A percentile compares a stretch with the other conserved stretches of the same genome.
phyloP scores from a whole-genome alignment of 2,113 vertebrate species.

The Caloenas nicobarica region DNA sequence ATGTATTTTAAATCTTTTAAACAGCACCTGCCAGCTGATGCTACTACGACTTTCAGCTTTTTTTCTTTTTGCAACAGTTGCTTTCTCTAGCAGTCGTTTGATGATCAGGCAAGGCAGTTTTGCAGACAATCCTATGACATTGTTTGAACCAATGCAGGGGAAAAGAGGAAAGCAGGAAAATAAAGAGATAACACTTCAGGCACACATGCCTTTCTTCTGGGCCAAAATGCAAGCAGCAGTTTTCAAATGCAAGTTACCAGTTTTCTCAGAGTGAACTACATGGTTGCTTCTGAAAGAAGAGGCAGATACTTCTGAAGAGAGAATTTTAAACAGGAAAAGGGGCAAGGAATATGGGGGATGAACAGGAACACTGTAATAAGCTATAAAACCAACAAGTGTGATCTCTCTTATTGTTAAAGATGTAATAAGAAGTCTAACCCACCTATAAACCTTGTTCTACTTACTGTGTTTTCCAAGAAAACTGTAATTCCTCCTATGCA shows the following conservation, averaged over 20 bases:
- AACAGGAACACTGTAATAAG: not conserved
- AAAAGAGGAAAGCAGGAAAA: not conserved
- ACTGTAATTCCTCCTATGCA: not conserved
- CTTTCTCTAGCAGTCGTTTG: not conserved
- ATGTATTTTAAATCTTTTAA: accelerated
- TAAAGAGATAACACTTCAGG: not conserved
- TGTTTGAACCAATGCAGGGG: not conserved
- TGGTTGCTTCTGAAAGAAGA: not conserved
- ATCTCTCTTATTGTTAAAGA: not conserved
- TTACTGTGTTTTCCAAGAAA: not conserved
- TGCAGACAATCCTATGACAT: not conserved
- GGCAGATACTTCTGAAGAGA: not conserved
- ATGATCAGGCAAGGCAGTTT: not conserved
- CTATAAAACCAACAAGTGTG: not conserved
- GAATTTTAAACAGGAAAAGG: not conserved
- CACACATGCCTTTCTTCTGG: not conserved
- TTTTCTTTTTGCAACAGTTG: not conserved
- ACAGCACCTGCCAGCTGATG: not conserved
- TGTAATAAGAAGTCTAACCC: not conserved
- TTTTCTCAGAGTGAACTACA: not conserved
- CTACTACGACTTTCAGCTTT: not conserved
- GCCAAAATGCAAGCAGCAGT: not conserved
- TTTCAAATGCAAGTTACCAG: not conserved
- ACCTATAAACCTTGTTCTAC: not conserved
- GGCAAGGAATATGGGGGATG: accelerated